These are phyloP conservation scores for Chrysoperla carnea DNA, from an alignment of 1,140 invertebrate species.

Conservation along the genomic window DNA sequence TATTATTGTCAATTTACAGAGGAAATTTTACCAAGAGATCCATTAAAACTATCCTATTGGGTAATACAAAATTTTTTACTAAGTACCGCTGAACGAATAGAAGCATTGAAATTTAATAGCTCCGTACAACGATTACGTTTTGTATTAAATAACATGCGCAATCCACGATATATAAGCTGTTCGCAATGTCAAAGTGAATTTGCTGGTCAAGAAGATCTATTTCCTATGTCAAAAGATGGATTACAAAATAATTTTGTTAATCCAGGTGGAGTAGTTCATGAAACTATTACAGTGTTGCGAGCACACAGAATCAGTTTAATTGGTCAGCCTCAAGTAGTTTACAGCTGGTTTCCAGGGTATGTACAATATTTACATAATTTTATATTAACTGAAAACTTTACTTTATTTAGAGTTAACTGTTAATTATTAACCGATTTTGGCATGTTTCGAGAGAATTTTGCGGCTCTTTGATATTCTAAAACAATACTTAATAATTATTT, in stretches of 20 bases:
- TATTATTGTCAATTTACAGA: background rate
- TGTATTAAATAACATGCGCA: constrained; percentile 11
- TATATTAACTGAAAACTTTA: no score
- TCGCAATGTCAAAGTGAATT: constrained; percentile 37
- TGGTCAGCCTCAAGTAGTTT: constrained; percentile 40
- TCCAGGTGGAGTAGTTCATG: constrained; percentile 58
- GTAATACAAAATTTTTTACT: constrained; percentile 21
- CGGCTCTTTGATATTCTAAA: no score
- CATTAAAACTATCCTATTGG: constrained; percentile 19
- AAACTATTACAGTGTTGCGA: constrained; percentile 56
- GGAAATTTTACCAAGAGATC: constrained; percentile 18
- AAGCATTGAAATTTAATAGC: constrained; percentile 14
- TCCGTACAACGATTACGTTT: constrained; percentile 16
- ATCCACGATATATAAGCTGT: constrained; percentile 45
- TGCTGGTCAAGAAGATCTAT: constrained; percentile 48
- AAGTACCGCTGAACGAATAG: constrained; percentile 15
- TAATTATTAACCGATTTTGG: no score
- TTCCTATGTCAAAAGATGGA: constrained; percentile 68
- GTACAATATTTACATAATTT: constrained; percentile 3
- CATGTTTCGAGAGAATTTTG: no score
- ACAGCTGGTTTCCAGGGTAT: constrained; percentile 77
- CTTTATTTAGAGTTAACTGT: no score
- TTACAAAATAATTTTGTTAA: constrained; percentile 70
- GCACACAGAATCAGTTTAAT: constrained; percentile 37
- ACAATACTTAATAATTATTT: no score